Percentiles rank a stretch among this genome's conserved stretches.
phyloP scores from a whole-genome alignment of 2,113 vertebrate species.

The Rhinoptilus africanus region DNA sequence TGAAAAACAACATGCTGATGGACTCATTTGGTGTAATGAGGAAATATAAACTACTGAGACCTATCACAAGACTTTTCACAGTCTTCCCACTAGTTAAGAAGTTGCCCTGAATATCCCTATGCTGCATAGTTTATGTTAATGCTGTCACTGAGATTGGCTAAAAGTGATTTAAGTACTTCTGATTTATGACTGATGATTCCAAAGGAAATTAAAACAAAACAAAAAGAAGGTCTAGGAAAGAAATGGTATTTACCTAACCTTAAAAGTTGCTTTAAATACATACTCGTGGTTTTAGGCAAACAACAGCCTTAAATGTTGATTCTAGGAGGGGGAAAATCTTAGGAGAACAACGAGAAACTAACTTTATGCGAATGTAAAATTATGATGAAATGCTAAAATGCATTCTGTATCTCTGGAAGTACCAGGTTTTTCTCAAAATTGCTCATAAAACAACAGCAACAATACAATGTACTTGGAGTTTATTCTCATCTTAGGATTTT shows the following conservation, averaged over 20 bases:
- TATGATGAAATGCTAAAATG: background rate
- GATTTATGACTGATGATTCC: background rate
- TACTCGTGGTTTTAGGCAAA: background rate
- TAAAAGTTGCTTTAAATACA: background rate
- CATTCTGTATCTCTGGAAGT: background rate
- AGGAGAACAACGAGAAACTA: background rate
- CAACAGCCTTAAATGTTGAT: background rate
- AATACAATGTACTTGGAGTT: background rate
- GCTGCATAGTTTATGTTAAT: background rate
- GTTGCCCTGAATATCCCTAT: background rate
- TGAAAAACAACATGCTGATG: background rate
- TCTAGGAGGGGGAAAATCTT: background rate
- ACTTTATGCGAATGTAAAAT: background rate
- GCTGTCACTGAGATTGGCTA: background rate
- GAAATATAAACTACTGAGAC: background rate
- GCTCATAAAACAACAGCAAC: slow-evolving; percentile 28
- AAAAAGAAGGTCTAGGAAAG: background rate
- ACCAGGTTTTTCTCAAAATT: background rate
- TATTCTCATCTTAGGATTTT: slow-evolving; percentile 1
- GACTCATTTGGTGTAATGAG: background rate
- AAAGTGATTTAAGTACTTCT: background rate
- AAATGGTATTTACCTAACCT: background rate
- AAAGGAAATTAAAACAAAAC: background rate
- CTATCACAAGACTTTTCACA: background rate
- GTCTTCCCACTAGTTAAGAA: background rate